These are phyloP conservation scores for Battus philenor DNA, from an alignment of 1,140 invertebrate genomes.

Conservation along the genomic window DNA sequence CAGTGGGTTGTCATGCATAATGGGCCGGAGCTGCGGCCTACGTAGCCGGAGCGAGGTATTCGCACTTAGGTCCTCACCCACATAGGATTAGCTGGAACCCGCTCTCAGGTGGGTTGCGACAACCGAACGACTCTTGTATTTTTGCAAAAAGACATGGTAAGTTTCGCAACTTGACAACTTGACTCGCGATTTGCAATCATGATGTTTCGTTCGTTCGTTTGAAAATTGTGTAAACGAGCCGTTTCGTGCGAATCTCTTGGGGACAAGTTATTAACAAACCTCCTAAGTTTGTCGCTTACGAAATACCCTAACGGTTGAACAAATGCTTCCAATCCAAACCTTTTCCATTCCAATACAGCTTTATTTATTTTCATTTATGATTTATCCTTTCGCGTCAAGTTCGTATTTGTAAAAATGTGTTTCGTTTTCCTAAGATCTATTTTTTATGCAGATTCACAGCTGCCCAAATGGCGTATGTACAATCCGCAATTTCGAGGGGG, in stretches of 20 bases:
- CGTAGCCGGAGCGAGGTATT: background rate
- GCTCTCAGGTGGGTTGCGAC: slow-evolving; percentile 22
- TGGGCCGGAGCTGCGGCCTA: too few species aligned
- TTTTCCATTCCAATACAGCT: too few species aligned
- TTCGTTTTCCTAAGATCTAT: too few species aligned
- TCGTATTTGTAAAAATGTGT: too few species aligned
- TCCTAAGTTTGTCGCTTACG: background rate
- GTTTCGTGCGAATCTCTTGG: slow-evolving; percentile 3
- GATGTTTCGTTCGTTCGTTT: slow-evolving; percentile 13
- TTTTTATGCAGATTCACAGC: too few species aligned
- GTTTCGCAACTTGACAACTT: background rate
- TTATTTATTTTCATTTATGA: too few species aligned
- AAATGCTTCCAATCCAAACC: too few species aligned
- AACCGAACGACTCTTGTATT: slow-evolving; percentile 14
- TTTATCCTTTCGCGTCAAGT: too few species aligned
- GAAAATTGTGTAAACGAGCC: slow-evolving; percentile 12
- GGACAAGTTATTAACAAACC: slow-evolving; percentile 8
- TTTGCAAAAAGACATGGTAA: slow-evolving; percentile 13
- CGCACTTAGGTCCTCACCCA: slow-evolving; percentile 30
- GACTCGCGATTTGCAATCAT: slow-evolving; percentile 8
- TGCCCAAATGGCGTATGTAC: too few species aligned
- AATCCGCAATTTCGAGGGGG: too few species aligned
- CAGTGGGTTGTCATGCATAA: too few species aligned
- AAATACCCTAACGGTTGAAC: too few species aligned
- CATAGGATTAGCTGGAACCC: slow-evolving; percentile 30